Percentiles rank a stretch among this genome's conserved stretches.
phyloP scores from a whole-genome alignment of 2,797 vertebrate genomes.

The Chelidonichthys spinosus region DNA sequence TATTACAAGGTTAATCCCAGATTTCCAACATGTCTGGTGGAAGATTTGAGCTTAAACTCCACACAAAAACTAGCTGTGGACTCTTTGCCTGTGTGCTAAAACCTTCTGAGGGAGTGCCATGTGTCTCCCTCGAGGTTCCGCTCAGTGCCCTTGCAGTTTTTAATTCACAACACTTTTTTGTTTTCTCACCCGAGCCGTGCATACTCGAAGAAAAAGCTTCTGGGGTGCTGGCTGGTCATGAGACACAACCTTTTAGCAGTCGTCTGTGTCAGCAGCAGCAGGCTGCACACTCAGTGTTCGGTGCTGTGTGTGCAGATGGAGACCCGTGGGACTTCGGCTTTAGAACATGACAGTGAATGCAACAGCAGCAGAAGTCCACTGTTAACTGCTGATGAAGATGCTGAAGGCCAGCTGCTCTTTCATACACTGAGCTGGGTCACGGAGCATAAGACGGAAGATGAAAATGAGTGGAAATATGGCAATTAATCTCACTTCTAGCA shows the following conservation, averaged over 20 bases:
- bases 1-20: conserved; percentile 27
- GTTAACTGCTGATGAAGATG: conserved; percentile 63
- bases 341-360: conserved; percentile 60
- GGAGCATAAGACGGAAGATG: not conserved
- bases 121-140: conserved; percentile 24
- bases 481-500: conserved; percentile 7
- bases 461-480: not conserved
- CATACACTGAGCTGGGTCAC: conserved; percentile 1
- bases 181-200: conserved; percentile 37
- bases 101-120: conserved; percentile 1
- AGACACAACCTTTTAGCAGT: conserved; percentile 62
- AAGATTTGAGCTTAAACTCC: conserved; percentile 8
- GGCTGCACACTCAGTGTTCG: conserved; percentile 38
- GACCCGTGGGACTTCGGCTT: conserved; percentile 57
- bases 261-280: conserved; percentile 75
- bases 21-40: conserved; percentile 9
- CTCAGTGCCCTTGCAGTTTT: conserved; percentile 39
- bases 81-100: not conserved
- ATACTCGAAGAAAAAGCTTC: conserved; percentile 53
- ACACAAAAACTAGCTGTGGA: not conserved
- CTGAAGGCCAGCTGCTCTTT: conserved; percentile 56
- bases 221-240: conserved; percentile 59
- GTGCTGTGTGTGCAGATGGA: conserved; percentile 74
- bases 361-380: conserved; percentile 54
- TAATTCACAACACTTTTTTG: conserved; percentile 43